phyloP scores from a whole-genome alignment of 2,113 vertebrate genomes.

The Trachemys scripta region DNA sequence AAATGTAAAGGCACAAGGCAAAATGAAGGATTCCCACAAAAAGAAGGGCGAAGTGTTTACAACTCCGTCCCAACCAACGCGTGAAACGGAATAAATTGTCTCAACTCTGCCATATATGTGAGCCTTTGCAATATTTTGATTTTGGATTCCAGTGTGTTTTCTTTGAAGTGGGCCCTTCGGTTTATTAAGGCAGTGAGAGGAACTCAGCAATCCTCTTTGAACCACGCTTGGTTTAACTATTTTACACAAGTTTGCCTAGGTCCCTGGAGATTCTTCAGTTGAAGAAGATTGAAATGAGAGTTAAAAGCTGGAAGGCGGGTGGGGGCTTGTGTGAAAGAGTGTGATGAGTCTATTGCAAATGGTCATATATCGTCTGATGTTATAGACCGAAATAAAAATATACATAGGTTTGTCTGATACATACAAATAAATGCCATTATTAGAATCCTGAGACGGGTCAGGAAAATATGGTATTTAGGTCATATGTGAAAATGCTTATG shows the following conservation, averaged over 20 bases:
- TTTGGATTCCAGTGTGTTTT: slow-evolving; percentile 60
- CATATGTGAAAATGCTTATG: not conserved
- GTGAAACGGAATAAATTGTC: not conserved
- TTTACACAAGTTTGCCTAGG: slow-evolving; percentile 66
- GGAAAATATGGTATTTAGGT: not conserved
- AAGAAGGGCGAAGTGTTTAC: slow-evolving; percentile 23
- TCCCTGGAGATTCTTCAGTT: slow-evolving; percentile 63
- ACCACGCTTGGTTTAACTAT: slow-evolving; percentile 69
- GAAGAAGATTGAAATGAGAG: slow-evolving; percentile 72
- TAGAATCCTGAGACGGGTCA: slow-evolving; percentile 26
- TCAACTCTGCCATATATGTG: slow-evolving; percentile 21
- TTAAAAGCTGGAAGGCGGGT: slow-evolving; percentile 37
- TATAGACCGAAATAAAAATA: slow-evolving; percentile 25
- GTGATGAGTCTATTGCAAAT: slow-evolving; percentile 58
- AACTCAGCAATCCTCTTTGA: slow-evolving; percentile 56
- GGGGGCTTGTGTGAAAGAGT: slow-evolving; percentile 29
- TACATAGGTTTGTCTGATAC: slow-evolving; percentile 43
- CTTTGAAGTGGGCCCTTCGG: slow-evolving; percentile 61
- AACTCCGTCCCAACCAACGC: slow-evolving; percentile 48
- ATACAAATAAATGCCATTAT: slow-evolving; percentile 24
- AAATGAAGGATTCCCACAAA: not conserved
- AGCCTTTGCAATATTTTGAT: slow-evolving; percentile 52
- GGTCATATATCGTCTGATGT: slow-evolving; percentile 19
- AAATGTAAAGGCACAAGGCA: not conserved
- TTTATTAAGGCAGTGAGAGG: slow-evolving; percentile 48